Percentiles rank a stretch among this genome's conserved stretches.
Evolutionary conservation across 1,140 invertebrate genomes (phyloP).

Genomic region (Tetramorium alpestre): DNA sequence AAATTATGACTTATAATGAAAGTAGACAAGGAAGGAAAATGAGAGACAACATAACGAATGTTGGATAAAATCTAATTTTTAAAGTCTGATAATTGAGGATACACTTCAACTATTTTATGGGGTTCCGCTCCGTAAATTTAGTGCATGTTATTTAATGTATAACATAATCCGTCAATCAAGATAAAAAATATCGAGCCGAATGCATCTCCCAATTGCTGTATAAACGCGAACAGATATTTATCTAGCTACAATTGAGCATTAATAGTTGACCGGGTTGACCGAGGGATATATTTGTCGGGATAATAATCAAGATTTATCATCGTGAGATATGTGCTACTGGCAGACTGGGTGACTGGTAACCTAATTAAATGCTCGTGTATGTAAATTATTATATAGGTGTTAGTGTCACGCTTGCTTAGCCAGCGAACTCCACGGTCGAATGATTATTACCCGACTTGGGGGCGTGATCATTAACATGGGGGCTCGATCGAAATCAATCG

Average conservation of each 20-base stretch:
- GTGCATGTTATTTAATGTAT: not conserved
- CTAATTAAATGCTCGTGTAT: constrained; percentile 24
- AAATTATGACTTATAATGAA: not conserved
- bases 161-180: not conserved
- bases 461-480: constrained; percentile 3
- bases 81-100: not conserved
- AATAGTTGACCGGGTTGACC: not conserved
- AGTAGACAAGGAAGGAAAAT: not conserved
- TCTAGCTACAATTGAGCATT: not conserved
- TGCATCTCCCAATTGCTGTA: not conserved
- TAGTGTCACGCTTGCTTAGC: not conserved
- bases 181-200: not conserved
- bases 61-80: not conserved
- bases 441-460: not conserved
- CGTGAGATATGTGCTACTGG: constrained; percentile 4
- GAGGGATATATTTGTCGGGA: constrained; percentile 5
- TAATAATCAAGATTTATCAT: constrained; percentile 39
- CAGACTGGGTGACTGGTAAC: constrained; percentile 9
- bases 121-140: not conserved
- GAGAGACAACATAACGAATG: not conserved
- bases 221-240: not conserved
- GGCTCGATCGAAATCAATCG: not conserved
- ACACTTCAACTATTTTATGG: not conserved
- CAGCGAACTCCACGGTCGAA: not conserved
- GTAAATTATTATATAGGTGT: constrained; percentile 28